Base-by-base conservation (phyloP, 2,113 vertebrate species). In the Odontesthes bonariensis region DNA sequence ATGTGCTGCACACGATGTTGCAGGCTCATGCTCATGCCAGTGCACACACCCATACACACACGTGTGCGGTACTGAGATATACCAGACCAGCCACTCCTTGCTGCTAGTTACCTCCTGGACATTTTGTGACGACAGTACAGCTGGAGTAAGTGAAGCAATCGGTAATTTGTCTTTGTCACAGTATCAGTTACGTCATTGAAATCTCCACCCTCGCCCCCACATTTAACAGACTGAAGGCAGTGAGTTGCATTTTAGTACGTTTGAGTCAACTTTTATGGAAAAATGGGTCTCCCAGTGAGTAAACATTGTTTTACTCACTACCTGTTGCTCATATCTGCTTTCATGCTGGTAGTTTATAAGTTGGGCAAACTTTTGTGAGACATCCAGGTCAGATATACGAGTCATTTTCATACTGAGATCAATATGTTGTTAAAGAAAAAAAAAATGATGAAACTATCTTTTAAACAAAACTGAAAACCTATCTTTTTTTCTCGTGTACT, bases 71-170 rank as follows among this genome's bases (percentile, higher is more conserved):
- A 38, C 60, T 22, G 22, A 79, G 67, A 72, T 68, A 69, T 47
- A 69, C 38, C 73, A 77, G 65, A 59, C 27, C 51, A 73, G 82
- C 86, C 91, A 88, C 92, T 88, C 92, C 92, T 81, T 86, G 56
- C 72, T 76, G 54, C 22, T 32, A 17, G 3, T 64, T 74, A 75
- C 60, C 81, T 86, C 42, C 61, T 74, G 75, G 71, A 85, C 87
- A 83, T 62, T 77, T 46, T 65, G 72, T 85, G 89, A 89, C 82
- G 77, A 61, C 69, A 87, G 9, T 71, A 35, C 82, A 85, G 80
- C 85, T 88, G 83, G 60, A 79, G 77, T 69, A 84, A 90, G 73
- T 92, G 83, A 90, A 86, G 86, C 84, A 93, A 86, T 82, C 51
- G 4, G 35, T 31, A 82, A 86, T 87, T 79, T 68, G 73, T 82